phyloP scores from a whole-genome alignment of 2,888 invertebrate genomes.

The Polyommatus iphigenia region DNA sequence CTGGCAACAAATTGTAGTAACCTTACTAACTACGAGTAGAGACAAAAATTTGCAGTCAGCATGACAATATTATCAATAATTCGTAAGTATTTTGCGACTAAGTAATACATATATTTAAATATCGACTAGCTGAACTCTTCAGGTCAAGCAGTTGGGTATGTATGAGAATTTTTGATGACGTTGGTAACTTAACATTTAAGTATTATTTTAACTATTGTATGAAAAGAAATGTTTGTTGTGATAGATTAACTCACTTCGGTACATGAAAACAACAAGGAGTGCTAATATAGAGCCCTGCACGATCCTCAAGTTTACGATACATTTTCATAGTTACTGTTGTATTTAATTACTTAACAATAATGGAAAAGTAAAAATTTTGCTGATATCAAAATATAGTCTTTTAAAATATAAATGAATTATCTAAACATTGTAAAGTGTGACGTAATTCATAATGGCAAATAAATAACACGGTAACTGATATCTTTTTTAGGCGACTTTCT shows the following conservation, averaged over 20 bases:
- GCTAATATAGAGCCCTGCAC: neutral
- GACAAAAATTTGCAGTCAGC: neutral
- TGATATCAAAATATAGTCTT: no score
- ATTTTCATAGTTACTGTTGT: no score
- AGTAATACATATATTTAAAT: neutral
- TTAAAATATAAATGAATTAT: no score
- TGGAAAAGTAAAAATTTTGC: no score
- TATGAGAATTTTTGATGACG: neutral
- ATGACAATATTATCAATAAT: neutral
- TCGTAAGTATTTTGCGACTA: neutral
- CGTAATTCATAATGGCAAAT: neutral
- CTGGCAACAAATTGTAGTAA: no score
- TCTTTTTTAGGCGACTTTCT: no score
- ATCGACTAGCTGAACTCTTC: neutral
- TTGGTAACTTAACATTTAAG: neutral
- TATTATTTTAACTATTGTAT: no score
- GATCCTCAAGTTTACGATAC: neutral
- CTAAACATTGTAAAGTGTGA: no score
- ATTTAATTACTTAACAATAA: no score
- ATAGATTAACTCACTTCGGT: neutral
- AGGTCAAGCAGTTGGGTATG: constrained; percentile 6
- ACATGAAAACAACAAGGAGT: neutral
- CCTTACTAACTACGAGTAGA: neutral
- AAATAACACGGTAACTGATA: no score
- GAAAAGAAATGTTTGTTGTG: neutral